phyloP scores from a whole-genome alignment of 2,888 invertebrate genomes.

The Mycalesis mineus region DNA sequence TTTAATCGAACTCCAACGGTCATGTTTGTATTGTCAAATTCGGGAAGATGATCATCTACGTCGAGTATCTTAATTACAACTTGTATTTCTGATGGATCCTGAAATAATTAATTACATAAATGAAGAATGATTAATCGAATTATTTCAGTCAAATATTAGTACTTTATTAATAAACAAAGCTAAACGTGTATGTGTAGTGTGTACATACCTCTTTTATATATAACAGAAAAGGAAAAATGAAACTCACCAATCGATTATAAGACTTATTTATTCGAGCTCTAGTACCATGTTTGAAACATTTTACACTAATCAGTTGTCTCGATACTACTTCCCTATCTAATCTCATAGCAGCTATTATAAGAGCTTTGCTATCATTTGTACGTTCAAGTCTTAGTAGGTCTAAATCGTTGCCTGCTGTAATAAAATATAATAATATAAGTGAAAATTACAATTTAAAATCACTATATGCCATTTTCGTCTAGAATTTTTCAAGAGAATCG shows the following conservation, averaged over 20 bases:
- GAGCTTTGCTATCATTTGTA: constrained; percentile 80
- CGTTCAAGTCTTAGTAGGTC: constrained; percentile 80
- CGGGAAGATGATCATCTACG: constrained; percentile 86
- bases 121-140: too few relatives aligned
- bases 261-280: constrained; percentile 64
- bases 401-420: constrained; percentile 83
- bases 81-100: constrained; percentile 84
- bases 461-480: too few relatives aligned
- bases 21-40: constrained; percentile 79
- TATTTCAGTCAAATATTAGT: too few relatives aligned
- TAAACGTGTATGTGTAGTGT: too few relatives aligned
- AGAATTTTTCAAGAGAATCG: too few relatives aligned
- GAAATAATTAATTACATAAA: too few relatives aligned
- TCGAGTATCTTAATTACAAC: constrained; percentile 81
- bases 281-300: constrained; percentile 81
- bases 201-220: too few relatives aligned
- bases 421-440: too few relatives aligned
- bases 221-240: too few relatives aligned
- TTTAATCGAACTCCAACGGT: constrained; percentile 86
- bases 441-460: too few relatives aligned
- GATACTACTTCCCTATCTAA: constrained; percentile 82
- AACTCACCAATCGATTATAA: constrained; percentile 80
- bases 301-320: constrained; percentile 80
- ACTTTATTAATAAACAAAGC: too few relatives aligned
- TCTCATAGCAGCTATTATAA: constrained; percentile 79